Evolutionary conservation across 2,113 vertebrate genomes (phyloP).

Genomic region (Pyxicephalus adspersus): DNA sequence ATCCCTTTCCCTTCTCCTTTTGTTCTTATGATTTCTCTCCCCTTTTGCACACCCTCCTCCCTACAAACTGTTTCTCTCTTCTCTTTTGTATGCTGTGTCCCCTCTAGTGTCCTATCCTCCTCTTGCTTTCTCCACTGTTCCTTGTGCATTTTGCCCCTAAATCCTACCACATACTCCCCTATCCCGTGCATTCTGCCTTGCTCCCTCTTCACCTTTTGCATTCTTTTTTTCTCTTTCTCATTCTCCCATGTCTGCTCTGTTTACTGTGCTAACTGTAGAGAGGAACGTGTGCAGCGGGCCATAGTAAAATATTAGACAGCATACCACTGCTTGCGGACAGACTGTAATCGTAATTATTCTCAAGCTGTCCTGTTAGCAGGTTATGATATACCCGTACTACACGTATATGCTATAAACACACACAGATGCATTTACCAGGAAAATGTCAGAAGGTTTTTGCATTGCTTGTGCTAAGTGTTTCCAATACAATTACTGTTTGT

Average conservation of each 20-base stretch:
- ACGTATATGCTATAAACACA: background rate
- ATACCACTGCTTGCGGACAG: conserved; percentile 60
- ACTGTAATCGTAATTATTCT: conserved; percentile 58
- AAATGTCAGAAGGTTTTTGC: background rate
- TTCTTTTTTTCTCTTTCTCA: background rate
- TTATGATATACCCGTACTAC: background rate
- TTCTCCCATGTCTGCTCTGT: conserved; percentile 35
- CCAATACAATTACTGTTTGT: background rate
- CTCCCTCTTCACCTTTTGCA: too few species aligned
- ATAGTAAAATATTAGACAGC: conserved; percentile 51
- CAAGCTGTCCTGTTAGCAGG: background rate
- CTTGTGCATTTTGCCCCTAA: too few species aligned
- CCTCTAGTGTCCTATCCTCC: too few species aligned
- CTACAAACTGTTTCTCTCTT: too few species aligned
- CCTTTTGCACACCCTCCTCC: too few species aligned
- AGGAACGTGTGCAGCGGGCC: conserved; percentile 47
- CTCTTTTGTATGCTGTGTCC: too few species aligned
- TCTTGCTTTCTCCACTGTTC: too few species aligned
- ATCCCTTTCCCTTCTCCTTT: too few species aligned
- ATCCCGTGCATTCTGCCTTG: too few species aligned
- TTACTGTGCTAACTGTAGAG: conserved; percentile 40
- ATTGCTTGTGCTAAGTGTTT: background rate
- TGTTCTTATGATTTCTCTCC: too few species aligned
- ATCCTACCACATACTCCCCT: too few species aligned
- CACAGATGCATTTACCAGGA: background rate